Conservation (phyloP, 2,797 vertebrate species). For the Thunnus albacares region DNA sequence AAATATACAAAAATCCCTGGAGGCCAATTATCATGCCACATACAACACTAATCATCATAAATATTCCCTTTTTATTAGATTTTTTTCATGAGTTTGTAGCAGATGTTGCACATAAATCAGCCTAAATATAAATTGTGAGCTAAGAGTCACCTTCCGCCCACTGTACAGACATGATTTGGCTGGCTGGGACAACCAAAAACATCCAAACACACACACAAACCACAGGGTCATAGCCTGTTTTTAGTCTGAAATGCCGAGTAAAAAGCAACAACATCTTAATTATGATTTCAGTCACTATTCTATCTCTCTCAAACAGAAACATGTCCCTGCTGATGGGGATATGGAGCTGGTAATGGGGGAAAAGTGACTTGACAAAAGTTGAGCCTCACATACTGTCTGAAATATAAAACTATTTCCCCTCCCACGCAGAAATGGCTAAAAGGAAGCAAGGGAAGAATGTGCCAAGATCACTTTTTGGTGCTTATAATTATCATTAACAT, state of each 20-base stretch:
- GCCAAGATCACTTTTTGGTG: not conserved
- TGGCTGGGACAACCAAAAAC: conserved; percentile 48
- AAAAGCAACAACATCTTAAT: conserved; percentile 27
- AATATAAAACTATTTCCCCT: conserved; percentile 52
- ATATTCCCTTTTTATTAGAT: not conserved
- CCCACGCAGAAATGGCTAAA: conserved; percentile 15
- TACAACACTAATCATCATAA: conserved; percentile 9
- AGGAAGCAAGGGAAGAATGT: conserved; percentile 43
- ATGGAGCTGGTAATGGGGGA: conserved; percentile 10
- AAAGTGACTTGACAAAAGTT: conserved; percentile 3
- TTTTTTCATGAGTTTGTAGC: not conserved
- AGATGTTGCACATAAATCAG: conserved; percentile 36
- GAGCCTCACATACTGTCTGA: conserved; percentile 28
- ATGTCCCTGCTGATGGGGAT: conserved; percentile 5
- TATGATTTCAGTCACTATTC: conserved; percentile 12
- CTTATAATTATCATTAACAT: conserved; percentile 12
- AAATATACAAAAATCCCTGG: conserved; percentile 1
- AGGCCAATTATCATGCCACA: not conserved
- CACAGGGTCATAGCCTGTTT: conserved; percentile 32
- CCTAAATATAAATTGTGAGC: conserved; percentile 38
- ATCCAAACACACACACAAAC: conserved; percentile 35
- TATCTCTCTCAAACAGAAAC: conserved; percentile 28
- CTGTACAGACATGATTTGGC: conserved; percentile 32
- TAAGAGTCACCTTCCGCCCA: conserved; percentile 20
- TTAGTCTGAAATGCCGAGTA: conserved; percentile 28